Evolutionary conservation across 1,140 invertebrate species (phyloP), one percentile per base, ranked within the genome.

Genomic region (Arctopsyche grandis): DNA sequence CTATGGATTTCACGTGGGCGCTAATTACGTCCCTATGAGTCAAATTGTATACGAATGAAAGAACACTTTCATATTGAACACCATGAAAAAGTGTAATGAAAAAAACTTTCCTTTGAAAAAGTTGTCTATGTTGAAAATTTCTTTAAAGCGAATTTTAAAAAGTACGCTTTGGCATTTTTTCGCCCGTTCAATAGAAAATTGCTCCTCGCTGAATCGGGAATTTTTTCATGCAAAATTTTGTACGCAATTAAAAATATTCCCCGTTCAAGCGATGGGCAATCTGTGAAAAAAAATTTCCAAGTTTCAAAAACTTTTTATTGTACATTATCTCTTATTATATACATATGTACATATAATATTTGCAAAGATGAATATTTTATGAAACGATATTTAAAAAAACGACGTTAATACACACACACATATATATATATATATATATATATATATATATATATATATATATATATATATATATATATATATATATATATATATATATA

Each of bases 171-270:
- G 26, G 24, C 63, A 9, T 66, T 60, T 66, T 66, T 38, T 38
- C 29, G 1, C 24, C 24, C 22, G 63, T 66, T 66, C 63, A 66
- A 66, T 66, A 29, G 63, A 66, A 66, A 66, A 66, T 66, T 66
- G 24, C 63, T 66, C 56, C 56, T 60, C 21, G n/a, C 9, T 19
- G 56, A 60, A 60, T 52, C 58, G 58, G 21, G 58, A 60, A 22
- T 26, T 26, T 66, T 60, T 21, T 60, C 16, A 19, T 19, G n/a
- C 16, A 60, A 60, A 60, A 19, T 60, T 21, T n/a, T 9, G 56
- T 60, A 16, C 56, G 56, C 56, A 60, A 60, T 60, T 60, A 60
- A 60, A 60, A 60, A 19, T 60, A 21, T 21, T 60, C 56, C 48
- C 56, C 56, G 56, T 60, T 60, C 56, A 60, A 60, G 21, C 56